These are phyloP conservation scores for Prunella strophiata DNA, from an alignment of 2,797 vertebrate genomes.

Conservation along the genomic window DNA sequence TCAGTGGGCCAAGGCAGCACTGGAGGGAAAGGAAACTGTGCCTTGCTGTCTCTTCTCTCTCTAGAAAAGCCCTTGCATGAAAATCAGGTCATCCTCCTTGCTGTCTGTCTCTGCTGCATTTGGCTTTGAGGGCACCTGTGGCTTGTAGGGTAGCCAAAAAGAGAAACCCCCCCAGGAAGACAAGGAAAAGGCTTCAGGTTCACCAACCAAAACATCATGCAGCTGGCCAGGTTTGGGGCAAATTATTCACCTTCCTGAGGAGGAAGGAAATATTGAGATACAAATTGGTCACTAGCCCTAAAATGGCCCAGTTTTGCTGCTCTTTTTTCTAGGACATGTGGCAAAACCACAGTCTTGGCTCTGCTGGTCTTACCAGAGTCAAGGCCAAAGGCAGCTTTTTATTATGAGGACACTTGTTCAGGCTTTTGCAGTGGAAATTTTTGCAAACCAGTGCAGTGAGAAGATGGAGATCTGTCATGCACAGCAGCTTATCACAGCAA, in stretches of 20 bases:
- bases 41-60: background rate
- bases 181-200: background rate
- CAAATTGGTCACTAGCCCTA: background rate
- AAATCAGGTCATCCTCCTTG: background rate
- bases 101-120: background rate
- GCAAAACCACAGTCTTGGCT: constrained; percentile 15
- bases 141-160: background rate
- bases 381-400: background rate
- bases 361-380: background rate
- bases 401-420: background rate
- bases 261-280: constrained; percentile 1
- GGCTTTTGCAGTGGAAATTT: background rate
- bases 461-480: background rate
- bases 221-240: background rate
- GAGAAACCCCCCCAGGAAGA: background rate
- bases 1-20: background rate
- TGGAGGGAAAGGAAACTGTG: background rate
- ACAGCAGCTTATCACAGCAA: background rate
- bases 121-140: background rate
- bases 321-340: constrained; percentile 1
- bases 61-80: background rate
- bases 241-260: background rate
- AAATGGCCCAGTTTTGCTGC: background rate
- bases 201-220: background rate
- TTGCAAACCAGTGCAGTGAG: background rate